Base-by-base conservation (phyloP, 2,113 vertebrate genomes). In the Etia nguti region DNA sequence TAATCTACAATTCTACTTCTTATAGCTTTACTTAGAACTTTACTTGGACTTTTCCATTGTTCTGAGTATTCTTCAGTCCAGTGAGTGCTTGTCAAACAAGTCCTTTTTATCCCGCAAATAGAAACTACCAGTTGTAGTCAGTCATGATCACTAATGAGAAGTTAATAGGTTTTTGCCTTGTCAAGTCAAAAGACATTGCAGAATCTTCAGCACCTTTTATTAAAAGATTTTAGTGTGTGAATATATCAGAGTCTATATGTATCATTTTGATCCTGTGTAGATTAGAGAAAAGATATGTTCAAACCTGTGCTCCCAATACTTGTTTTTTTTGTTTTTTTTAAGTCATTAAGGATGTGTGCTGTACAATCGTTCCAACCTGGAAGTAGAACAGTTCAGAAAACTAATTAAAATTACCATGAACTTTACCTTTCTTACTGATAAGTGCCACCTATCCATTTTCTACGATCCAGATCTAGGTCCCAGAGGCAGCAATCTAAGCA, bases 311-410 rank as follows among this genome's bases (percentile, higher is more conserved):
- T 20, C 10, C 31, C 59, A 62, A n/a, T 36, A 36, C 31, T 62
- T 62, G 6, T 7, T 38, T 36, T 38, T 36, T 36, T 34, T 15
- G 4, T 1, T 11, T 1, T 0, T 1, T 26, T 2, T n/a, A 59
- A 59, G 26, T 60, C 3, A 60, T 31, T 18, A 60, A 60, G 8
- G 16, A 60, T 60, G 29, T 60, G 59, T 60, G 29, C 9, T 60
- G 29, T 20, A 20, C 16, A 62, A 62, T 62, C 0, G 16, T 2
- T 62, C 29, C 5, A 4, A 60, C 59, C 16, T 60, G 59, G 59
- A 34, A 62, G 20, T 18, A 62, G 9, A 62, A 62, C 5, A 34
- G 16, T 62, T 20, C 16, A 62, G 29, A 36, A 62, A 62, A 62
- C 59, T 3, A 16, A 20, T 62, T 62, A 62, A 62, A 62, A 20